Percentiles rank a stretch among this genome's conserved stretches.
Conservation (phyloP, 2,797 vertebrate genomes). For the Dermochelys coriacea region DNA sequence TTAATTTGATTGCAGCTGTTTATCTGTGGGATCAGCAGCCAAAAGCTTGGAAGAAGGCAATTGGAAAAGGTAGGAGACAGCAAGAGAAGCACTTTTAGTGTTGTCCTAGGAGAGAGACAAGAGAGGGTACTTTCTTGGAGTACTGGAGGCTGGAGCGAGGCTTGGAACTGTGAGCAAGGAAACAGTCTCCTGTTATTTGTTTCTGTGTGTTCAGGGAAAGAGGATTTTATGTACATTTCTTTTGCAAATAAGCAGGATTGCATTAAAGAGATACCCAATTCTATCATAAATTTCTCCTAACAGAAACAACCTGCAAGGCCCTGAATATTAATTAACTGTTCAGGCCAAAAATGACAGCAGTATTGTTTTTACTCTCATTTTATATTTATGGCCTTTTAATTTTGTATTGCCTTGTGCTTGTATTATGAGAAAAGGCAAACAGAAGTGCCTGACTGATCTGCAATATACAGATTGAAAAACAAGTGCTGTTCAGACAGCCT, state of each 20-base stretch:
- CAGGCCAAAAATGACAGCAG: neutral
- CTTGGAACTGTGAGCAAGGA: neutral
- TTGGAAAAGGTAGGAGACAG: neutral
- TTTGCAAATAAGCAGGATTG: neutral
- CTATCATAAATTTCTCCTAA: neutral
- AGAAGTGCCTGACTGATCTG: neutral
- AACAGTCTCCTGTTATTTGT: neutral
- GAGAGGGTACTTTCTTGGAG: neutral
- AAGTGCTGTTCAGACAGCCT: neutral
- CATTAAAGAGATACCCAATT: neutral
- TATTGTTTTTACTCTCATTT: neutral
- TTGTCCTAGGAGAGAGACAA: neutral
- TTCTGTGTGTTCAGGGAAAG: neutral
- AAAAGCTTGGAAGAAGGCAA: neutral
- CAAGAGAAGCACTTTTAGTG: neutral
- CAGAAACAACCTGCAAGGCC: neutral
- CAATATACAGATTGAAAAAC: neutral
- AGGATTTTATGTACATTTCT: neutral
- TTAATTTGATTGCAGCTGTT: neutral
- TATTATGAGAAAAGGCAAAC: neutral
- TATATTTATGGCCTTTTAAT: neutral
- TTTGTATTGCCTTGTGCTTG: accelerated
- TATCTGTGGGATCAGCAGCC: neutral
- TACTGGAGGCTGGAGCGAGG: neutral
- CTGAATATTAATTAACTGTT: neutral